Base-by-base conservation (phyloP, 1,140 invertebrate species). In the Chlorops oryzae region DNA sequence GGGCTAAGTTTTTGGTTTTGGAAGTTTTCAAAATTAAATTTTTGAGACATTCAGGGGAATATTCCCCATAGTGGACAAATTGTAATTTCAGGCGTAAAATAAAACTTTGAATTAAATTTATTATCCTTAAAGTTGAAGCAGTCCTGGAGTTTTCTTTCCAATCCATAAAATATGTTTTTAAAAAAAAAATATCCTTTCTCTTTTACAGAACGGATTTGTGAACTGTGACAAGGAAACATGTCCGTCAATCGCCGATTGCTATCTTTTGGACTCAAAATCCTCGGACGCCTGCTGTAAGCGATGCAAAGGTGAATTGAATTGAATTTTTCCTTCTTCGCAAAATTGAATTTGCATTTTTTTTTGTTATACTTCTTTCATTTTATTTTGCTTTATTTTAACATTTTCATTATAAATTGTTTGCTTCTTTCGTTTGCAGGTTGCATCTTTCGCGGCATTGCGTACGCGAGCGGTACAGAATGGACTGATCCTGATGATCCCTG, bases 401-500 rank as follows among this genome's bases (percentile, higher is more conserved):
- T 22, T 23, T 10, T 42, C 15, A 42, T 20, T 42, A 15, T 10
- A 10, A 17, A 17, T 39, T 28, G 0, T 37, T 17, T 18, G 12
- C n/a, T 25, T 9, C 25, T 39, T 34, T 53, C 35, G 6, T n/a
- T n/a, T 63, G 3, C 60, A 88, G 88, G 87, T 13, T 93, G 90
- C 71, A 75, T 80, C 45, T 82, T 82, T 63, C 82, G 86, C 22
- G 86, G 87, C 5, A 73, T 80, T 2, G 77, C 83, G 23, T 81
- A 88, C 61, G 75, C 76, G 4, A 90, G 87, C 28, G 86, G 86
- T 34, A 81, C 83, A 0, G 86, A 88, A 65, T 92, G 88, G 88
- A 77, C 71, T 3, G 81, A 85, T 50, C 74, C 76, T 1, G 76
- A 77, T 22, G 81, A 90, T 58, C 82, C 86, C 0, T 92, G 89